These are phyloP conservation scores for Eciton burchellii DNA, from an alignment of 1,140 invertebrate genomes.

Conservation along the genomic window DNA sequence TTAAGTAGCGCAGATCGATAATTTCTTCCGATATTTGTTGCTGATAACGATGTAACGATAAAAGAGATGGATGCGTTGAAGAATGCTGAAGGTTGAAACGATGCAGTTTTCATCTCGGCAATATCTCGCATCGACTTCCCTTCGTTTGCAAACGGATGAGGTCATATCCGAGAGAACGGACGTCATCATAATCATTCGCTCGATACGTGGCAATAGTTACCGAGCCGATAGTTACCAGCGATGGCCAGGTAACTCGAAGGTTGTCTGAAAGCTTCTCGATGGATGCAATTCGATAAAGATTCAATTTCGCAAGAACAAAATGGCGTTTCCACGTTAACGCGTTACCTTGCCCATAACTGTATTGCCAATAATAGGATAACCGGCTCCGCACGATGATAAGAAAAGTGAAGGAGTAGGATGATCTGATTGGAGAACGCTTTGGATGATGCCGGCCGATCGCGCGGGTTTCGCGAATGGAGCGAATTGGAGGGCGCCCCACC, in stretches of 20 bases:
- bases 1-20: background rate
- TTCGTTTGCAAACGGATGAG: background rate
- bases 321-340: background rate
- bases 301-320: background rate
- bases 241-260: no score
- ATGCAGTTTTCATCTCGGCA: background rate
- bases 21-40: background rate
- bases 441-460: slow-evolving; percentile 37
- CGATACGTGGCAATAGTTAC: no score
- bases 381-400: background rate
- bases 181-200: background rate
- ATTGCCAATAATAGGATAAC: background rate
- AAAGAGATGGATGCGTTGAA: background rate
- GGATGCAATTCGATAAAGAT: no score
- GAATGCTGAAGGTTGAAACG: background rate
- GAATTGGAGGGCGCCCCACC: slow-evolving; percentile 69
- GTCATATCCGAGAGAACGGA: background rate
- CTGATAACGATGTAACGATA: background rate
- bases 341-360: background rate
- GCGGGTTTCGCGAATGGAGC: slow-evolving; percentile 63
- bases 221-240: no score
- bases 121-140: background rate
- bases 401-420: slow-evolving; percentile 11
- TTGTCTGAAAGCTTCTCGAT: no score
- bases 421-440: background rate